Evolutionary conservation across 2,113 vertebrate species (phyloP).

Genomic region (Asarcornis scutulata): DNA sequence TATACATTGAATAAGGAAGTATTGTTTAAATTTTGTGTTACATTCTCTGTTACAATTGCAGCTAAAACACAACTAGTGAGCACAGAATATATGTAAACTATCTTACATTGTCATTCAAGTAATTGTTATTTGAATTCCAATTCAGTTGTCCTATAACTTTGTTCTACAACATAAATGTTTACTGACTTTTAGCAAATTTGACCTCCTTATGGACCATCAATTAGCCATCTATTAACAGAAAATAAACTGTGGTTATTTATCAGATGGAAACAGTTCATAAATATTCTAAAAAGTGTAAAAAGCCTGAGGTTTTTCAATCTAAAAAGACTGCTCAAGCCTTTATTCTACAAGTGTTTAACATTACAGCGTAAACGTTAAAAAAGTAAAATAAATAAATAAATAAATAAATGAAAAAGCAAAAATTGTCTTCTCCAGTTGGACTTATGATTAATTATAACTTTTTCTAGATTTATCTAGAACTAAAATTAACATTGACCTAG

Average conservation of each 20-base stretch:
- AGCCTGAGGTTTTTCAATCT: not conserved
- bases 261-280: not conserved
- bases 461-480: not conserved
- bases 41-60: not conserved
- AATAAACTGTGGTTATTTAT: not conserved
- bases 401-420: not conserved
- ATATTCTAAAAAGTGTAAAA: not conserved
- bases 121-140: not conserved
- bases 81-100: not conserved
- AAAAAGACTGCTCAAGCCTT: not conserved
- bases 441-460: not conserved
- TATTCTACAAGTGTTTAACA: not conserved
- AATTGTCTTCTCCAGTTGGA: not conserved
- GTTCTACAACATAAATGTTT: not conserved
- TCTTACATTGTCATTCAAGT: no score
- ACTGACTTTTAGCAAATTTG: not conserved
- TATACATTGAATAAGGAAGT: not conserved
- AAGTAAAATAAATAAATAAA: not conserved
- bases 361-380: not conserved
- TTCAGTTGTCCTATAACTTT: fast-evolving
- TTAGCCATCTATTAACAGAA: not conserved
- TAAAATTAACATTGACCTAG: not conserved
- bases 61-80: fast-evolving
- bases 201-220: not conserved
- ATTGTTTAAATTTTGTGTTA: not conserved